Evolutionary conservation across 2,888 invertebrate genomes (phyloP).

Genomic region (Drosophila prolongata): DNA sequence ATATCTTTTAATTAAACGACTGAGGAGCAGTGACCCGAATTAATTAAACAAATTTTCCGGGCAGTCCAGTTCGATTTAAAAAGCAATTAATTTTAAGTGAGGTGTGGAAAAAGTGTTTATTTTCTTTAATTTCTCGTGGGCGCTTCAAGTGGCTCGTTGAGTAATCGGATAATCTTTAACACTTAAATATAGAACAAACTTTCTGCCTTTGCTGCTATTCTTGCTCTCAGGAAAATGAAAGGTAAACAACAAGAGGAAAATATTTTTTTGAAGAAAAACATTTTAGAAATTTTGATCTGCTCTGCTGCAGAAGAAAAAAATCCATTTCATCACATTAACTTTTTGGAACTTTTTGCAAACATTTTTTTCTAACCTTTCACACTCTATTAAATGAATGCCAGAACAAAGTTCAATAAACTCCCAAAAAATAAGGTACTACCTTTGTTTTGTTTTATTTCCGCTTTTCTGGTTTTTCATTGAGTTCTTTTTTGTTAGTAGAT

Average conservation of each 20-base stretch:
- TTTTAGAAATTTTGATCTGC: constrained; percentile 7
- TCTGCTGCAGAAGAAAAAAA: background rate
- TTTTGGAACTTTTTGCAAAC: constrained; percentile 6
- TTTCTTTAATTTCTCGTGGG: constrained; percentile 24
- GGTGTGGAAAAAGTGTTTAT: constrained; percentile 32
- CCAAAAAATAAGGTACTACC: constrained; percentile 31
- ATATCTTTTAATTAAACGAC: constrained; percentile 42
- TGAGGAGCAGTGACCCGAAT: constrained; percentile 30
- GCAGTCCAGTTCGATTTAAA: constrained; percentile 14
- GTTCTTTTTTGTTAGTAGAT: constrained; percentile 35
- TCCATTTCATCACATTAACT: background rate
- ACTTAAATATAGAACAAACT: constrained; percentile 22
- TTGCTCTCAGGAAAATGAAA: constrained; percentile 4
- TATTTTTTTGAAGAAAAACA: constrained; percentile 20
- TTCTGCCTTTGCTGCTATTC: constrained; percentile 16
- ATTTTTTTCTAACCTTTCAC: constrained; percentile 46
- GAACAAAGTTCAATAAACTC: constrained; percentile 69
- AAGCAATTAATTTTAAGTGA: constrained; percentile 26
- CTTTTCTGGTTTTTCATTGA: constrained; percentile 48
- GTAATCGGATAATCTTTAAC: constrained; percentile 16
- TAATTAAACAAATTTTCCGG: constrained; percentile 51
- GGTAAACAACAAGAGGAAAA: constrained; percentile 17
- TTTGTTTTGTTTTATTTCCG: constrained; percentile 63
- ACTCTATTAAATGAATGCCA: constrained; percentile 43
- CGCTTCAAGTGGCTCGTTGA: constrained; percentile 35